These are phyloP conservation scores for Arctia plantaginis DNA, from an alignment of 2,888 invertebrate genomes.

Conservation along the genomic window DNA sequence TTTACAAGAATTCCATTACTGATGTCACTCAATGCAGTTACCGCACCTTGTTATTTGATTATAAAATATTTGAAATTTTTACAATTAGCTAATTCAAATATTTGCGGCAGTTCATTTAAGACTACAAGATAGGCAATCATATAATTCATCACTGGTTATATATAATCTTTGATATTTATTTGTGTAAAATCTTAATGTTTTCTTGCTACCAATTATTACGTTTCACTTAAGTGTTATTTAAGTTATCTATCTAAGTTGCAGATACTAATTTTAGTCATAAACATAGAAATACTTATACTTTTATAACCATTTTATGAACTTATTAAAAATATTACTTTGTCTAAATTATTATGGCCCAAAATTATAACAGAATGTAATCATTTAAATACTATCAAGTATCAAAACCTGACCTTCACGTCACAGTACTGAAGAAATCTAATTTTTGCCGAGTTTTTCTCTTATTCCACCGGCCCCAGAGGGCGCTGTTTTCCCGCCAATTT, in stretches of 20 bases:
- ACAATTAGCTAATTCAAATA: not conserved
- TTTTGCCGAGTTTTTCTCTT: constrained; percentile 84
- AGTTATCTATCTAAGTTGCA: no score
- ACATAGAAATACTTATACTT: no score
- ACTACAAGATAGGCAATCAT: not conserved
- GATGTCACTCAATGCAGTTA: no score
- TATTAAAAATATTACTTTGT: no score
- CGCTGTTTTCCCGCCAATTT: constrained; percentile 81
- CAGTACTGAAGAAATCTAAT: constrained; percentile 78
- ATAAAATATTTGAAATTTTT: not conserved
- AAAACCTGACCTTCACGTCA: constrained; percentile 54
- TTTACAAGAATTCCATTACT: no score
- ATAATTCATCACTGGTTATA: not conserved
- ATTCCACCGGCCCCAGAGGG: constrained; percentile 68
- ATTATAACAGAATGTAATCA: not conserved
- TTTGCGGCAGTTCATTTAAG: not conserved
- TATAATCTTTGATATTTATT: not conserved
- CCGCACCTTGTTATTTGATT: not conserved
- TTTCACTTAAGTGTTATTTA: no score
- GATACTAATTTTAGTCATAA: no score
- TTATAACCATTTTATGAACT: no score
- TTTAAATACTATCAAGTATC: constrained; percentile 60
- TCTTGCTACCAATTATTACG: no score
- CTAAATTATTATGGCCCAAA: not conserved
- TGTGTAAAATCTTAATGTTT: not conserved